These are phyloP conservation scores for Holocentrus rufus DNA, from an alignment of 2,797 vertebrate species.

Conservation along the genomic window DNA sequence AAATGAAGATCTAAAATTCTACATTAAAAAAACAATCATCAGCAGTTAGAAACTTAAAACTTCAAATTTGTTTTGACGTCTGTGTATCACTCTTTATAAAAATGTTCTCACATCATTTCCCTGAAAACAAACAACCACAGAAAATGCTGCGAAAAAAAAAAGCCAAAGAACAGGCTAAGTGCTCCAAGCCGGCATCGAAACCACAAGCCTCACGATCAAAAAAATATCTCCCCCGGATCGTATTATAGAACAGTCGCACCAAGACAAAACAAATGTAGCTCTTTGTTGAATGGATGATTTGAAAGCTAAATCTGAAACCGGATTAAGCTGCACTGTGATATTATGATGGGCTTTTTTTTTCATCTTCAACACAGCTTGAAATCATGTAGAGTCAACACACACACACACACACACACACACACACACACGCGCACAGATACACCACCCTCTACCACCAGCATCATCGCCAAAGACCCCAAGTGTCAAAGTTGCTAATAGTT, in stretches of 20 bases:
- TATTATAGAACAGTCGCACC: constrained; percentile 22
- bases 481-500: constrained; percentile 70
- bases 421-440: constrained; percentile 6
- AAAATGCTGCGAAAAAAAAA: constrained; percentile 23
- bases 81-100: constrained; percentile 2
- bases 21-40: no score
- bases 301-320: neutral
- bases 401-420: neutral
- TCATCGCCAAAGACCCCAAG: constrained; percentile 22
- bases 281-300: neutral
- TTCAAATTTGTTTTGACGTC: constrained; percentile 47
- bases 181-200: constrained; percentile 23
- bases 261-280: neutral
- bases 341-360: neutral
- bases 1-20: no score
- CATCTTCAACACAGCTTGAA: neutral
- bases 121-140: constrained; percentile 20
- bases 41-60: constrained; percentile 18
- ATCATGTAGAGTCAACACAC: neutral
- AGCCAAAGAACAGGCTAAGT: constrained; percentile 24
- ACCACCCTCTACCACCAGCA: constrained; percentile 14
- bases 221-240: constrained; percentile 19
- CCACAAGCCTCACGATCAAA: constrained; percentile 12
- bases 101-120: constrained; percentile 32
- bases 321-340: neutral